These are phyloP conservation scores for Phasia obesa DNA, from an alignment of 2,888 invertebrate species.

Conservation along the genomic window DNA sequence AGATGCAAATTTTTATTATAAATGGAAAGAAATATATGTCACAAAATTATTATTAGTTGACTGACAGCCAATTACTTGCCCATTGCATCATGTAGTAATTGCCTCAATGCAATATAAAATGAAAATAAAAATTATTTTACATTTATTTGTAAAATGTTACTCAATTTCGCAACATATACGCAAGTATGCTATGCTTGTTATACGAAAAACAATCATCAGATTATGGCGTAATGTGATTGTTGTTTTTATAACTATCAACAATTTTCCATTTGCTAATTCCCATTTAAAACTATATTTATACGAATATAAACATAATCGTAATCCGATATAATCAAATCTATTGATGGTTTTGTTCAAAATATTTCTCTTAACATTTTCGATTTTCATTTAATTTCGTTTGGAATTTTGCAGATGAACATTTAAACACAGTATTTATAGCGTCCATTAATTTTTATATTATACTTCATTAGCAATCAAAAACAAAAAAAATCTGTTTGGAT, in stretches of 20 bases:
- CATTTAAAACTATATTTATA: constrained; percentile 37
- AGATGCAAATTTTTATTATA: too few species aligned
- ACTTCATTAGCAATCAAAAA: constrained; percentile 60
- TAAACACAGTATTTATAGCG: constrained; percentile 58
- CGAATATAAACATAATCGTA: constrained; percentile 24
- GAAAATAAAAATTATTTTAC: background rate
- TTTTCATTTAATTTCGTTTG: constrained; percentile 1
- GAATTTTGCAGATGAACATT: constrained; percentile 45
- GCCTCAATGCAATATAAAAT: background rate
- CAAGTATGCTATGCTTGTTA: constrained; percentile 6
- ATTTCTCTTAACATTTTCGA: constrained; percentile 13
- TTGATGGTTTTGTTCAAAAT: constrained; percentile 13
- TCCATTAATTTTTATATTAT: constrained; percentile 60
- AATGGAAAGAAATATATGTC: too few species aligned
- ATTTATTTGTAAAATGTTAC: background rate
- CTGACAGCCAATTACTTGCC: too few species aligned
- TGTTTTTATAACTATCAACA: constrained; percentile 23
- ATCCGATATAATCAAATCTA: constrained; percentile 33
- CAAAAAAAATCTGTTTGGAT: constrained; percentile 30
- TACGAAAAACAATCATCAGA: constrained; percentile 9
- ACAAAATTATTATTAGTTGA: too few species aligned
- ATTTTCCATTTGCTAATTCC: constrained; percentile 36
- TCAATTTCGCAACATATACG: background rate
- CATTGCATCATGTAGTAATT: background rate
- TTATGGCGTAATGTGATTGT: constrained; percentile 15